Percentiles rank a stretch among this genome's conserved stretches.
phyloP scores from a whole-genome alignment of 2,888 invertebrate genomes.

The Platerodrilus igneus region DNA sequence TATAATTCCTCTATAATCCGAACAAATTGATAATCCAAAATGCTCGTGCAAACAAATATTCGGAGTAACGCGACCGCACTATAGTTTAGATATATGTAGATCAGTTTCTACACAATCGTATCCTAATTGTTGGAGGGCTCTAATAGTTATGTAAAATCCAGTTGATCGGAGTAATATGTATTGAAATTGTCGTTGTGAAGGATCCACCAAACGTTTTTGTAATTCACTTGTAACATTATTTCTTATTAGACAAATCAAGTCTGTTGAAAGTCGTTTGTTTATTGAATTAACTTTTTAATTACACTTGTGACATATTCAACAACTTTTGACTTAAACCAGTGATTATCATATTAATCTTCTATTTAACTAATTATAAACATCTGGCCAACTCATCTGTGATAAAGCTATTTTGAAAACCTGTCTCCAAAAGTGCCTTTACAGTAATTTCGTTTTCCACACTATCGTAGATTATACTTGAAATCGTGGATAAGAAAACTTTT shows the following conservation, averaged over 20 bases:
- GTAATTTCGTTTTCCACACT: conserved; percentile 1
- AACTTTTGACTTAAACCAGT: conserved; percentile 14
- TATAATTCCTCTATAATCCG: too few relatives aligned
- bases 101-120: neutral
- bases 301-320: conserved; percentile 2
- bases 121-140: neutral
- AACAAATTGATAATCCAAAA: too few relatives aligned
- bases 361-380: conserved; percentile 8
- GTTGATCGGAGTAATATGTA: too few relatives aligned
- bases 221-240: too few relatives aligned
- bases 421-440: conserved; percentile 17
- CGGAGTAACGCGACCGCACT: too few relatives aligned
- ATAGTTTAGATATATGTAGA: neutral
- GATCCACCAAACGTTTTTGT: too few relatives aligned
- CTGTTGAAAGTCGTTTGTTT: too few relatives aligned
- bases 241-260: too few relatives aligned
- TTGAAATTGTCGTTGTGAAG: too few relatives aligned
- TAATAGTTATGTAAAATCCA: neutral
- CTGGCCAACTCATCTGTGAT: conserved; percentile 10
- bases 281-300: too few relatives aligned
- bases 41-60: too few relatives aligned
- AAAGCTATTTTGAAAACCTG: conserved; percentile 20
- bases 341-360: conserved; percentile 8
- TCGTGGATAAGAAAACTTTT: too few relatives aligned
- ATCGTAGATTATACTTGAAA: conserved; percentile 10